Evolutionary conservation across 2,113 vertebrate species (phyloP).

Genomic region (Bubo blakistoni): DNA sequence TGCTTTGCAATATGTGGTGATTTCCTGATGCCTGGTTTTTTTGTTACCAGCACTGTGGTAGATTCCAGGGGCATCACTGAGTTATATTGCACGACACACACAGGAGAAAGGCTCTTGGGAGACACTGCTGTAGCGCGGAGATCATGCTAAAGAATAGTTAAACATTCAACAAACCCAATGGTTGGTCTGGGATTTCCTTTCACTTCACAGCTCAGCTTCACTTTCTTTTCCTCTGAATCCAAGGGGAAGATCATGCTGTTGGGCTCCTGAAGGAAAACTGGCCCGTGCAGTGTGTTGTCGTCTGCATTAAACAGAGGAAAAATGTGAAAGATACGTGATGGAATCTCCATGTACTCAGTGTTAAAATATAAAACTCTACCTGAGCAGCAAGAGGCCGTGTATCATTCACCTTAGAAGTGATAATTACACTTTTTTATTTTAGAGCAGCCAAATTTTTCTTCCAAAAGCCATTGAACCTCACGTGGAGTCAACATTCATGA

Average conservation of each 20-base stretch:
- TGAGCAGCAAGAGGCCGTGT: not conserved
- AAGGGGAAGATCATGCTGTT: slow-evolving; percentile 88
- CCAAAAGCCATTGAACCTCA: not conserved
- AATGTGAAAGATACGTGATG: not conserved
- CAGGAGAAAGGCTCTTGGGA: not conserved
- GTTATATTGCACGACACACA: rapidly evolving
- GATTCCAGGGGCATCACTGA: not conserved
- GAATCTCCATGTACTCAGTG: rapidly evolving
- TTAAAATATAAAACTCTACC: not conserved
- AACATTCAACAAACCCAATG: slow-evolving; percentile 77
- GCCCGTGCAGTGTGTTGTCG: slow-evolving; percentile 82
- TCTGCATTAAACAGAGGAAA: slow-evolving; percentile 70
- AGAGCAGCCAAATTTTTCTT: not conserved
- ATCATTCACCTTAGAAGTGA: not conserved
- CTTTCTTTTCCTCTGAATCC: slow-evolving; percentile 88
- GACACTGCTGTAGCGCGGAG: rapidly evolving
- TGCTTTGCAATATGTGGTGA: rapidly evolving
- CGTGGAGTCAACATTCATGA: rapidly evolving
- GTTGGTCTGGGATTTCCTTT: slow-evolving; percentile 85
- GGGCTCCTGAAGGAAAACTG: slow-evolving; percentile 89
- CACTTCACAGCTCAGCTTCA: slow-evolving; percentile 91
- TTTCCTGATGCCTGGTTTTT: not conserved
- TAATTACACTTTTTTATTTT: not conserved
- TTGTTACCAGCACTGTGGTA: rapidly evolving
- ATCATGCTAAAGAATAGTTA: not conserved